Conservation (phyloP, 2,797 vertebrate genomes). For the Pipistrellus nathusii region DNA sequence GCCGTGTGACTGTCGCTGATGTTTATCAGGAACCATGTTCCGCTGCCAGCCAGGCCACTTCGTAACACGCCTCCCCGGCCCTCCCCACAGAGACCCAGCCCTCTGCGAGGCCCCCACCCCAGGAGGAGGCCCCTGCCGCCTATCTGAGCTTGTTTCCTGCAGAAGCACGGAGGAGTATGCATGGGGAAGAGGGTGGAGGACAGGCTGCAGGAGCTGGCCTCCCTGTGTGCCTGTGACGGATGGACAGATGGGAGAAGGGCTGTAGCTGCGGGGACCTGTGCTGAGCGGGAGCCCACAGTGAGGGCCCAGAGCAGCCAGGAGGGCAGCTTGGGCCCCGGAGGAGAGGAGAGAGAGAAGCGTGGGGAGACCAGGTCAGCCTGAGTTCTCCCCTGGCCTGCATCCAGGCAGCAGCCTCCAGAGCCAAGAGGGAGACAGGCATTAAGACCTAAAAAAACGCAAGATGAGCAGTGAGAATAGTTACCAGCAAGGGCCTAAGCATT, state of each 20-base stretch:
- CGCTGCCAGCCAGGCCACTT: background rate
- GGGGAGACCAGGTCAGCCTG: background rate
- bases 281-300: background rate
- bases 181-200: background rate
- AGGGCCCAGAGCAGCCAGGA: background rate
- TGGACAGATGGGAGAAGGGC: background rate
- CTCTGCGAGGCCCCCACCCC: background rate
- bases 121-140: background rate
- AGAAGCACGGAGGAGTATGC: background rate
- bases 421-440: background rate
- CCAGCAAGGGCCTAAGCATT: background rate
- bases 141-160: background rate
- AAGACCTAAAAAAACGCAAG: background rate
- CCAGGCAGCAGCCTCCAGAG: background rate
- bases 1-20: slow-evolving; percentile 54
- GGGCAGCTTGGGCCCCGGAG: background rate
- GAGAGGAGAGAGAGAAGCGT: background rate
- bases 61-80: background rate
- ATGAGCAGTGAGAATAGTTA: background rate
- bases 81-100: background rate
- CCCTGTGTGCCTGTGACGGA: background rate
- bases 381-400: background rate
- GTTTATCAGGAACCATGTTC: slow-evolving; percentile 40
- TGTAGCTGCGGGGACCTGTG: background rate
- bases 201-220: background rate